These are phyloP conservation scores for Regulus satrapa DNA, from an alignment of 2,113 vertebrate species.

Conservation along the genomic window DNA sequence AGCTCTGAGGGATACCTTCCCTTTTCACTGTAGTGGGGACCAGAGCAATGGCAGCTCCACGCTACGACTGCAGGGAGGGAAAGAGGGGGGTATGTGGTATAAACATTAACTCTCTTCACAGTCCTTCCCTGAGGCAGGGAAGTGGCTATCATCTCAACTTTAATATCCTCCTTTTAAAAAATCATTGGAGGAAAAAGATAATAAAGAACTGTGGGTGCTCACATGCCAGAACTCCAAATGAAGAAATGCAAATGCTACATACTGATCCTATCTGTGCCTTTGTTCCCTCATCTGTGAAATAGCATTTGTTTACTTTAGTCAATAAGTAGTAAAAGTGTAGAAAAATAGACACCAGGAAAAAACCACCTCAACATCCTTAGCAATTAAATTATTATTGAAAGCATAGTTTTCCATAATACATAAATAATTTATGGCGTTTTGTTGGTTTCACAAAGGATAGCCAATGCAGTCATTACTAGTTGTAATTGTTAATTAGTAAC, in stretches of 20 bases:
- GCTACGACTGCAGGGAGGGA: not conserved
- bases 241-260: conserved; percentile 31
- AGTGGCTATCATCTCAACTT: not conserved
- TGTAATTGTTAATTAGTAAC: conserved; percentile 22
- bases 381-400: not conserved
- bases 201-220: not conserved
- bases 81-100: not conserved
- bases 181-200: conserved; percentile 25
- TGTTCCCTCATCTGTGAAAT: conserved; percentile 45
- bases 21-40: not conserved
- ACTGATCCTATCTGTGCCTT: conserved; percentile 26
- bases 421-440: not conserved
- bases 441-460: not conserved
- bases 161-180: conserved; percentile 21
- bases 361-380: not conserved
- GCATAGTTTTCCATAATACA: not conserved
- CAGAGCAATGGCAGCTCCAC: not conserved
- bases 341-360: not conserved
- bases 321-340: not conserved
- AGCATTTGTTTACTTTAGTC: not conserved
- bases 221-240: not conserved
- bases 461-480: not conserved
- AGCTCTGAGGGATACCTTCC: not conserved
- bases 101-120: conserved; percentile 18
- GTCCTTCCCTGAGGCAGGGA: not conserved